Evolutionary conservation across 1,140 invertebrate genomes (phyloP), one percentile per base, ranked within the genome.

Genomic region (Philopotamus ludificatus): DNA sequence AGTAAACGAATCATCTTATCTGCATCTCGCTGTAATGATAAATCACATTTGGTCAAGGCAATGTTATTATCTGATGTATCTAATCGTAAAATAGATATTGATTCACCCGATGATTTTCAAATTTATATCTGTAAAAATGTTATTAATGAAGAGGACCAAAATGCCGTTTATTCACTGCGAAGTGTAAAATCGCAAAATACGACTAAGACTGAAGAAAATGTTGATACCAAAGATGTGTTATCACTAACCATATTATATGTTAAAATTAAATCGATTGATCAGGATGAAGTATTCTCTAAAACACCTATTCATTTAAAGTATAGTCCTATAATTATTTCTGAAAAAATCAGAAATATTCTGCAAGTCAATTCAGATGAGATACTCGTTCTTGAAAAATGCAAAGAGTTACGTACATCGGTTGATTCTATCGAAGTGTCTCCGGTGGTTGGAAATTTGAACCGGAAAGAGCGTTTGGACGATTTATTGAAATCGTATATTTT

Each of bases 371-470:
- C 54, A 7, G 54, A 77, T 26, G 73, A 69, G 61, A 79, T 74
- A 67, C 70, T 80, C 22, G 74, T 77, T n/a, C 74, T 81, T 23
- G 77, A 73, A 22, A 70, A 51, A 73, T 79, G 28, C 23, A 73
- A 77, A 67, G 73, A 71, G 22, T 62, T 73, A 74, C n/a, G 73
- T 75, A 63, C 78, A 78, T 12, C n/a, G n/a, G n/a, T n/a, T n/a
- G 81, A 83, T 42, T 78, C 81, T 67, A 77, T 88, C 50, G 82
- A 87, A 72, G 67, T 88, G 57, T 77, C 82, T 41, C 80, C 84
- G 12, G 62, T 70, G 8, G 16, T 51, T 15, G 44, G 12, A 39
- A 66, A 62, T 51, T 44, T 55, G 2, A 9, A 73, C 41, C 74
- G 70, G 8, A 78, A 81, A 66, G 76, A 76, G 18, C 77, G 86